Evolutionary conservation across 2,888 invertebrate genomes (phyloP), one percentile per base, ranked within the genome.

Genomic region (Entomobrya proxima): DNA sequence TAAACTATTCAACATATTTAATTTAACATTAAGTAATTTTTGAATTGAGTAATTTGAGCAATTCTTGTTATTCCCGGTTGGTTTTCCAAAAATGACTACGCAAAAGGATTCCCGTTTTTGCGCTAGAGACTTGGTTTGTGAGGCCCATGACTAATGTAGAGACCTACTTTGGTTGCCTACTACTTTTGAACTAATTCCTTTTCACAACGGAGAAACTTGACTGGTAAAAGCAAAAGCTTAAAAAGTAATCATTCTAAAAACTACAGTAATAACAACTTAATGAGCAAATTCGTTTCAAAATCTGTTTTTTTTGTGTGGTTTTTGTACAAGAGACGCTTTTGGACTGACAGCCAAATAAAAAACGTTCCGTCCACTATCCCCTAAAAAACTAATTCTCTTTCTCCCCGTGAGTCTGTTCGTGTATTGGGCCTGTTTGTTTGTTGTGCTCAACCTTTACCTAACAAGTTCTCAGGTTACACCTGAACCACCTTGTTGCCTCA

Each of bases 231-330:
- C 24, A 37, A 40, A 21, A 35, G n/a, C n/a, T n/a, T n/a, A n/a
- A n/a, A n/a, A n/a, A n/a, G n/a, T n/a, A n/a, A n/a, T n/a, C n/a
- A n/a, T 40, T 15, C 21, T 21, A 67, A 11, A 4, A 35, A 9
- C 21, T 1, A 18, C 3, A 35, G 35, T 21, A 37, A 37, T 0
- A 44, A 24, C n/a, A 67, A 40, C 4, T 61, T 13, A 52, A 67
- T 67, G 67, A 67, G 67, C 67, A 67, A 67, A 67, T 67, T 24
- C 40, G 67, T 67, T 67, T 67, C 67, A 67, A 21, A 37, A 21
- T n/a, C n/a, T n/a, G n/a, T n/a, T n/a, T n/a, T n/a, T n/a, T n/a
- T n/a, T n/a, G n/a, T n/a, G n/a, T 67, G 67, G 37, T 40, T 67
- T 67, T 67, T 67, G 67, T 67, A 67, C 67, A 67, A 67, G 44